Evolutionary conservation across 1,140 invertebrate genomes (phyloP).

Genomic region (Heliconius melpomene): DNA sequence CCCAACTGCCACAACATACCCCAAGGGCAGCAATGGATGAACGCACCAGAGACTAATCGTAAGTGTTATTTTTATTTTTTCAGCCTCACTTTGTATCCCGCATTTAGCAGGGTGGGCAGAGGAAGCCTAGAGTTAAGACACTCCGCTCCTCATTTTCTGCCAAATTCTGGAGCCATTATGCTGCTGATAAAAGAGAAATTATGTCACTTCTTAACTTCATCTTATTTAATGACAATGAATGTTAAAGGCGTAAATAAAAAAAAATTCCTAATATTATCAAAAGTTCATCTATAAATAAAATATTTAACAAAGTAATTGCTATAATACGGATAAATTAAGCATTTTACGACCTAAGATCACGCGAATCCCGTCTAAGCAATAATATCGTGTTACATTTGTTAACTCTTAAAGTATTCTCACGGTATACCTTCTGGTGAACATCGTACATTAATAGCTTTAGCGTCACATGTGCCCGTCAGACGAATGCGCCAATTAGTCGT

Average conservation of each 20-base stretch:
- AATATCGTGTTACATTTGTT: conserved; percentile 1
- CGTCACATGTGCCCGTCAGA: neutral
- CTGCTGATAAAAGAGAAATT: too few species aligned
- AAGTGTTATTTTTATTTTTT: conserved; percentile 40
- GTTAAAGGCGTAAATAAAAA: too few species aligned
- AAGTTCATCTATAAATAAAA: too few species aligned
- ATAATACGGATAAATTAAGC: neutral
- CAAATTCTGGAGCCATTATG: too few species aligned
- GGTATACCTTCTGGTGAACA: neutral
- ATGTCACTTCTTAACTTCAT: too few species aligned
- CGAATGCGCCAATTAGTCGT: neutral
- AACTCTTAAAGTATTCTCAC: neutral
- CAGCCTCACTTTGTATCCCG: neutral
- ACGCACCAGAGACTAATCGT: conserved; percentile 84
- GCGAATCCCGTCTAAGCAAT: neutral
- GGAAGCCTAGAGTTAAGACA: too few species aligned
- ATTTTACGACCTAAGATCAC: neutral
- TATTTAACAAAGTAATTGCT: neutral
- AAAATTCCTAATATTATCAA: too few species aligned
- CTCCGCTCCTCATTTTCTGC: too few species aligned
- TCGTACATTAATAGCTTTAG: neutral
- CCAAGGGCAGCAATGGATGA: conserved; percentile 91
- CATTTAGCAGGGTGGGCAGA: too few species aligned
- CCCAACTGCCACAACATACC: conserved; percentile 94
- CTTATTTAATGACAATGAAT: too few species aligned